A percentile compares a stretch with the other conserved stretches of the same genome.
Conservation (phyloP, 1,140 invertebrate species). For the Argopecten irradians region DNA sequence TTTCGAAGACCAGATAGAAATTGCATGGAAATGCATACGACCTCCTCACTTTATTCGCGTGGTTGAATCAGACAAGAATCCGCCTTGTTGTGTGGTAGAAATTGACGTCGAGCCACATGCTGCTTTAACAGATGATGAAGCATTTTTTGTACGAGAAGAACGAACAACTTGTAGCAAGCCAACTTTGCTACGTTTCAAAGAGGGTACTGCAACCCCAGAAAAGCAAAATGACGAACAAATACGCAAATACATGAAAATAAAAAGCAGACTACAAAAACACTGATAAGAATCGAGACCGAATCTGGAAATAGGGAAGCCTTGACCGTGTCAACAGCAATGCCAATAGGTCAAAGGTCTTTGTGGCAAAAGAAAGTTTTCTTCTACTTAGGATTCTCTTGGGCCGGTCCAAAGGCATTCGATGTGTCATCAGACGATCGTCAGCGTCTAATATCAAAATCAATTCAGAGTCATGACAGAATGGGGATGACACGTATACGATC, state of each 20-base stretch:
- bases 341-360: background rate
- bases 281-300: constrained; percentile 14
- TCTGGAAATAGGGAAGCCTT: no score
- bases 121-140: constrained; percentile 42
- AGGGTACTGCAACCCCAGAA: no score
- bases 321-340: background rate
- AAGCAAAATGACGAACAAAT: no score
- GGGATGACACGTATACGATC: no score
- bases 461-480: no score
- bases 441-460: no score
- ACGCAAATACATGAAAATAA: no score
- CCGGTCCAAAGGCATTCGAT: background rate
- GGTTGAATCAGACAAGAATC: background rate
- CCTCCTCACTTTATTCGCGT: constrained; percentile 57
- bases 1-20: constrained; percentile 38
- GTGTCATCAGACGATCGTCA: background rate
- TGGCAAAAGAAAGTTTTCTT: background rate
- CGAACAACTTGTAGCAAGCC: no score
- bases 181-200: no score
- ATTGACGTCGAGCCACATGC: constrained; percentile 56
- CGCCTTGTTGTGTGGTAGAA: constrained; percentile 51
- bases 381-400: constrained; percentile 1
- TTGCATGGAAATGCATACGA: constrained; percentile 52
- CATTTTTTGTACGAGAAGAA: no score
- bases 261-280: no score